Evolutionary conservation across 2,113 vertebrate genomes (phyloP), one percentile per base, ranked within the genome.

Genomic region (Condylura cristata): DNA sequence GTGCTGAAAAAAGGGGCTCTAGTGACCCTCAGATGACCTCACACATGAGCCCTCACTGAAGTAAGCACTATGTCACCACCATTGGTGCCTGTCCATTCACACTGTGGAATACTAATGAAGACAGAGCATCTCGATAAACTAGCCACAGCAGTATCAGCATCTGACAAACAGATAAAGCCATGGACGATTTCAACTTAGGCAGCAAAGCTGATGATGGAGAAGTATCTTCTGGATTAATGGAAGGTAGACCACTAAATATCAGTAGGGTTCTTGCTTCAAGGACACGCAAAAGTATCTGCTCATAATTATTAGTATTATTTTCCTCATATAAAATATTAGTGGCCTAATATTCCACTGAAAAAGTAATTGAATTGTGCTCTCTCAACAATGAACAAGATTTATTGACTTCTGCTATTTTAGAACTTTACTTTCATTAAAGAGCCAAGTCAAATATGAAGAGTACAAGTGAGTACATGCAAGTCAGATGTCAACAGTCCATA

Each of bases 21-120:
- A 4, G 72, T 95, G 91, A 94, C 93, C 89, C 34, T 61, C 51
- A 3, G n/a, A 26, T 53, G 89, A 96, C 94, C 93, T 95, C 63
- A 85, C 63, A 71, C 9, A 41, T 53, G 26, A 32, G 26, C 46
- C 32, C 41, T 89, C 70, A 56, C 41, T 46, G 20, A 61, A 11
- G 72, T 32, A 81, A 88, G 74, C 14, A 10, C 68, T 0, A 2
- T 71, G 82, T 95, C 86, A 83, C 56, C 75, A 41, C 63, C 72
- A 17, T 37, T 39, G 41, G 48, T 14, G 72, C 53, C 90, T 44
- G 0, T 74, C 58, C 78, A 28, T 10, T 70, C 17, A 5, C 86
- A 18, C 46, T 39, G 74, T 86, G 46, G 39, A 28, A 41, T 44
- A 28, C 61, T 46, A 79, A 85, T 66, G 82, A 82, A 24, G 48